Percentiles rank a stretch among this genome's conserved stretches.
Conservation (phyloP, 2,797 vertebrate species). For the Darevskia mixta region DNA sequence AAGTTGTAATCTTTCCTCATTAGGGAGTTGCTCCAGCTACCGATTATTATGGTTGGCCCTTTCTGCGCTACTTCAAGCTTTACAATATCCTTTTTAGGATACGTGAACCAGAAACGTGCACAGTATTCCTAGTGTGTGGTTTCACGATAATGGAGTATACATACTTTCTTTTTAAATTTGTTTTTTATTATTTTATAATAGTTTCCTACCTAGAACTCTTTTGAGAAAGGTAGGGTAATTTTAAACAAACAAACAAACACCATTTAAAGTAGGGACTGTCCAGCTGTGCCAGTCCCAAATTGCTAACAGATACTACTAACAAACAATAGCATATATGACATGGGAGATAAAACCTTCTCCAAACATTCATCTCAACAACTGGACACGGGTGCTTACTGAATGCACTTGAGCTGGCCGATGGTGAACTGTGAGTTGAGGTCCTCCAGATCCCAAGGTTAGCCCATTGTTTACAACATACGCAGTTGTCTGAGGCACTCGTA, state of each 20-base stretch:
- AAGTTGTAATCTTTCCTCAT: too few species aligned
- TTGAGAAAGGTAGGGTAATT: neutral
- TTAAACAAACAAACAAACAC: neutral
- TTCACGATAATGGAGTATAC: too few species aligned
- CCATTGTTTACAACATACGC: conserved; percentile 84
- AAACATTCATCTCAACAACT: neutral
- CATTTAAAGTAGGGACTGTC: neutral
- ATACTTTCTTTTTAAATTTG: neutral
- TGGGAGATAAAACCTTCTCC: neutral
- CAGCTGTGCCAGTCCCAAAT: neutral
- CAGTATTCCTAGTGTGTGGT: too few species aligned
- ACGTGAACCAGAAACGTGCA: too few species aligned
- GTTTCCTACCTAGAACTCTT: neutral
- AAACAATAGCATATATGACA: neutral
- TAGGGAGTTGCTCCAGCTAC: too few species aligned
- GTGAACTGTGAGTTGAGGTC: conserved; percentile 89
- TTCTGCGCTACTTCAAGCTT: too few species aligned
- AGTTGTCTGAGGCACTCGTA: conserved; percentile 86
- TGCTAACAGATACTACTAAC: neutral
- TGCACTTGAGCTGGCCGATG: conserved; percentile 89
- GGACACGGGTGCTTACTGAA: conserved; percentile 66
- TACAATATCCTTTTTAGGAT: too few species aligned
- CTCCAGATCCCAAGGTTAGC: conserved; percentile 79
- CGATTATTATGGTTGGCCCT: too few species aligned
- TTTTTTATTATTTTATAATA: neutral